phyloP scores from a whole-genome alignment of 2,113 vertebrate species.

The Prolemur simus region DNA sequence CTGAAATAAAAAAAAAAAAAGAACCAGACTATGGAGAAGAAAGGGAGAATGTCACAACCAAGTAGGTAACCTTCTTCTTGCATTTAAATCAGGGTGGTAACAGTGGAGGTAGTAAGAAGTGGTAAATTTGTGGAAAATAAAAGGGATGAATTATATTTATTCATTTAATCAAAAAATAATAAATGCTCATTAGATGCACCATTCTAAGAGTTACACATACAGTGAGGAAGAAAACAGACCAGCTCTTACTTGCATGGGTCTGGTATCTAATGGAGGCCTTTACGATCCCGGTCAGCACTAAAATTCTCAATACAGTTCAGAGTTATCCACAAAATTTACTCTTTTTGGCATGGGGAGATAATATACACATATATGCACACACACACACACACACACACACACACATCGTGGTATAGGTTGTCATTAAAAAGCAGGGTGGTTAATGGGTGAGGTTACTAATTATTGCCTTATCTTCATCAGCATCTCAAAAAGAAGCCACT shows the following conservation, averaged over 20 bases:
- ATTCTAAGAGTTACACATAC: not conserved
- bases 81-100: not conserved
- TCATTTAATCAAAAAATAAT: not conserved
- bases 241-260: not conserved
- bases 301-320: not conserved
- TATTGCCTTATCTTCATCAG: slow-evolving; percentile 37
- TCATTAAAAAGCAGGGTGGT: not conserved
- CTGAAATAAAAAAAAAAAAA: too few species aligned
- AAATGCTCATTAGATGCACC: not conserved
- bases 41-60: not conserved
- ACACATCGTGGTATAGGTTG: not conserved
- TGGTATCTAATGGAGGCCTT: not conserved
- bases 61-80: not conserved
- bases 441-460: slow-evolving; percentile 35
- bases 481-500: slow-evolving; percentile 43
- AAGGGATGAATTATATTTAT: not conserved
- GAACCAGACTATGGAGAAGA: not conserved
- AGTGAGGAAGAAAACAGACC: not conserved
- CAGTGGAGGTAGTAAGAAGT: not conserved
- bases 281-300: not conserved
- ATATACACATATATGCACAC: not conserved
- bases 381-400: not conserved
- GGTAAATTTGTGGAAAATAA: not conserved
- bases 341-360: not conserved
- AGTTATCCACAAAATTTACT: not conserved